phyloP scores from a whole-genome alignment of 2,888 invertebrate species.

The Trachelus troglodyta region DNA sequence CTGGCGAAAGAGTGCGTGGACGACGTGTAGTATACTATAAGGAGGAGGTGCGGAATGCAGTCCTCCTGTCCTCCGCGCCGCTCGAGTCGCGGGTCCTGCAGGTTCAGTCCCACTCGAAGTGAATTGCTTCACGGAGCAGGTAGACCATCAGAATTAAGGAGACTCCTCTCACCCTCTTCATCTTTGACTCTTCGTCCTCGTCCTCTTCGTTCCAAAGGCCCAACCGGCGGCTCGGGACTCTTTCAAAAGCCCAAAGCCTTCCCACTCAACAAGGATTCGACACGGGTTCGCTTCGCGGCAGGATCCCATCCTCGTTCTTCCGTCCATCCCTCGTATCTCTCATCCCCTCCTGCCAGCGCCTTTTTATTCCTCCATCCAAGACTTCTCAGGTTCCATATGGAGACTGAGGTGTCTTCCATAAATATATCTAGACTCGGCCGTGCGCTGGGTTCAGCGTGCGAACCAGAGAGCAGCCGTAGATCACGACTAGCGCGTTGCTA shows the following conservation, averaged over 20 bases:
- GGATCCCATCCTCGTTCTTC: neutral
- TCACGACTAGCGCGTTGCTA: neutral
- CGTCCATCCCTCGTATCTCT: neutral
- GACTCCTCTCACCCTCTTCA: neutral
- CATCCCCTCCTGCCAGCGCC: neutral
- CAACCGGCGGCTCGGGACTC: neutral
- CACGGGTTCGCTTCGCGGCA: neutral
- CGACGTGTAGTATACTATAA: conserved; percentile 17
- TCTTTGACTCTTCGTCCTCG: neutral
- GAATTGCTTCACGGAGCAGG: conserved; percentile 33
- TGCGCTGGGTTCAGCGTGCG: neutral
- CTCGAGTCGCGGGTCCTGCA: conserved; percentile 33
- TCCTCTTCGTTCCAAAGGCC: neutral
- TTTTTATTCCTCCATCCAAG: neutral
- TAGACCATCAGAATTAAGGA: conserved; percentile 32
- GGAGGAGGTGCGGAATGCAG: conserved; percentile 38
- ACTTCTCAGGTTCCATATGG: neutral
- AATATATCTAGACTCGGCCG: neutral
- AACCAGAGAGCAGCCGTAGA: neutral
- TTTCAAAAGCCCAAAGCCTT: neutral
- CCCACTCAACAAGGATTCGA: conserved; percentile 3
- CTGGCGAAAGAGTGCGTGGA: neutral
- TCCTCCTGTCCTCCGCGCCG: conserved; percentile 29
- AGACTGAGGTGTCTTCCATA: neutral
- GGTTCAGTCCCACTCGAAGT: conserved; percentile 37